A percentile compares a stretch with the other conserved stretches of the same genome.
Conservation (phyloP, 1,140 invertebrate species). For the Gerris buenoi region DNA sequence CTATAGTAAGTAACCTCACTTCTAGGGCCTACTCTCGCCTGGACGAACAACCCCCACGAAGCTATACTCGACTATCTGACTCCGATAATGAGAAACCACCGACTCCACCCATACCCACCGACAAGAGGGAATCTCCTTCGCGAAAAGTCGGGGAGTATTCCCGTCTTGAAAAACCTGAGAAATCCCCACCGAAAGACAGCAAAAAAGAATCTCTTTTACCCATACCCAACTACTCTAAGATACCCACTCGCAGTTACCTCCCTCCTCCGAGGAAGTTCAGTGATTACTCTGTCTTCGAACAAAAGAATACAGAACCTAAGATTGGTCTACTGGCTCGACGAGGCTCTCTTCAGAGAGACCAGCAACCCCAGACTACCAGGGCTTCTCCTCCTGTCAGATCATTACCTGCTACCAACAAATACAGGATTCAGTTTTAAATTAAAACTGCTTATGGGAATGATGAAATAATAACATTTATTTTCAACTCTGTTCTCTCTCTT, state of each 20-base stretch:
- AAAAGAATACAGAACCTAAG: constrained; percentile 16
- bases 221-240: background rate
- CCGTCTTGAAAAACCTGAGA: background rate
- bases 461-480: no score
- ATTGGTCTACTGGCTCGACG: constrained; percentile 17
- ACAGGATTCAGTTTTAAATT: constrained; percentile 25
- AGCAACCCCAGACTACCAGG: constrained; percentile 9
- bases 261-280: constrained; percentile 23
- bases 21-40: constrained; percentile 5
- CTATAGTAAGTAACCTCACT: constrained; percentile 5
- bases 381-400: constrained; percentile 20
- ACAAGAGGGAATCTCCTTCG: background rate
- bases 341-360: constrained; percentile 21
- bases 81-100: constrained; percentile 4
- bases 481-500: no score
- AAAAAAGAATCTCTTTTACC: constrained; percentile 3
- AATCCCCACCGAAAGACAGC: background rate
- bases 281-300: constrained; percentile 21
- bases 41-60: constrained; percentile 8
- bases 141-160: background rate
- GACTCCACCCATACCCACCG: background rate
- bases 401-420: constrained; percentile 25
- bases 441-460: background rate
- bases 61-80: constrained; percentile 8
- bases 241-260: constrained; percentile 16